Percentiles rank a stretch among this genome's conserved stretches.
phyloP scores from a whole-genome alignment of 2,888 invertebrate genomes.

The Diplazon laetatorius region DNA sequence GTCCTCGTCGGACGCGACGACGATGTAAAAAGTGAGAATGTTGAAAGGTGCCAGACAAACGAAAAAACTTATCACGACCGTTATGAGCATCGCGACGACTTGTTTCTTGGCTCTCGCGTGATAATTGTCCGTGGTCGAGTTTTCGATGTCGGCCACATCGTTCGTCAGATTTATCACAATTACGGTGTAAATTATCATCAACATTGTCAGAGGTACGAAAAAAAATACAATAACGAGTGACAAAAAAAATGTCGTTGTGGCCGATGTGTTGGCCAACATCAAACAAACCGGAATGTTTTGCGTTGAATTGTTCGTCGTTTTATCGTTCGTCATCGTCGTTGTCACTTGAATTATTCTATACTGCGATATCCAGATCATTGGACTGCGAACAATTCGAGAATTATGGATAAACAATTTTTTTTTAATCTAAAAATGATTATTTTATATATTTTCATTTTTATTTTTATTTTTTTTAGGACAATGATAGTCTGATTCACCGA shows the following conservation, averaged over 20 bases:
- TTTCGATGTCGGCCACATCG: slow-evolving; percentile 87
- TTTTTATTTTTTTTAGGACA: not conserved
- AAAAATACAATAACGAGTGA: slow-evolving; percentile 91
- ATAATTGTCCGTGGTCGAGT: slow-evolving; percentile 87
- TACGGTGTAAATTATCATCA: slow-evolving; percentile 91
- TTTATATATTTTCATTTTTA: slow-evolving; percentile 27
- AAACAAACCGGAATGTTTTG: slow-evolving; percentile 90
- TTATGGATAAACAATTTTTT: slow-evolving; percentile 68
- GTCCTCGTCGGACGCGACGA: slow-evolving; percentile 88
- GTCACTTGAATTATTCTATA: slow-evolving; percentile 75
- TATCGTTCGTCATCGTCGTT: slow-evolving; percentile 80
- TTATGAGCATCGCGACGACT: slow-evolving; percentile 93
- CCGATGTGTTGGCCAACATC: slow-evolving; percentile 89
- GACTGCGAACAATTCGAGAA: slow-evolving; percentile 87
- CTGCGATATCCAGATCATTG: slow-evolving; percentile 84
- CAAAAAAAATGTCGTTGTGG: slow-evolving; percentile 91
- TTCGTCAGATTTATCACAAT: slow-evolving; percentile 93
- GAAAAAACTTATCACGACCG: slow-evolving; percentile 94
- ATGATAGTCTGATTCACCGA: not conserved
- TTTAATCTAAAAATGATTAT: too few species aligned
- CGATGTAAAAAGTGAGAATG: slow-evolving; percentile 92
- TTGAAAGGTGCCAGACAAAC: slow-evolving; percentile 94
- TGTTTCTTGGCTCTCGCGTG: slow-evolving; percentile 90
- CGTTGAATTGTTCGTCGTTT: too few species aligned
- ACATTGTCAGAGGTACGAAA: slow-evolving; percentile 90